Base-by-base conservation (phyloP, 2,888 invertebrate species). In the Caenorhabditis becei region DNA sequence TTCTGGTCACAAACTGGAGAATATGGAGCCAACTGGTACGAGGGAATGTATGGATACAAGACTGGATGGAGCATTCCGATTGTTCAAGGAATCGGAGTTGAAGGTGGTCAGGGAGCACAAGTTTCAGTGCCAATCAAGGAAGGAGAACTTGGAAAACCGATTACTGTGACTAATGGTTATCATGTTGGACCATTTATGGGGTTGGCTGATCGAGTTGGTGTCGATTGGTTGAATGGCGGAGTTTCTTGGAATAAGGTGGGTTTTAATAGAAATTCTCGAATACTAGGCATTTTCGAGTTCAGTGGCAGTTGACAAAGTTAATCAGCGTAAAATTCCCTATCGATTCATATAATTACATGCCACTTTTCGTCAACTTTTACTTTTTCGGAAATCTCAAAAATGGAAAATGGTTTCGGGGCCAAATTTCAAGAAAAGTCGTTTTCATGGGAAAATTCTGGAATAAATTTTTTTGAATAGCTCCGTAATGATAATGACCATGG, bases 191-290 rank as follows among this genome's bases (percentile, higher is more conserved):
- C 89, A 5, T 89, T 86, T 72, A 67, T 88, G 49, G 89, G 89
- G 0, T 51, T 86, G 16, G 87, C 89, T 14, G 88, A 89, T 65
- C 69, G 83, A 35, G 86, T 89, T 23, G 89, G 89, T n/a, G 84
- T 89, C 20, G 89, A 89, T 56, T 89, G 89, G 89, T 62, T 87
- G 35, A 88, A 89, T 51, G 89, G 89, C 20, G 89, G 88, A 62
- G 88, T 89, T 8, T 82, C 83, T 0, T 83, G 80, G 61, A 86
- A 86, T 53, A 82, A 79, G 80, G 86, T 85, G 2, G 10, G 63
- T 24, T 1, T 16, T 28, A 3, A 53, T 26, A 24, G 61, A 37
- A n/a, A n/a, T n/a, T n/a, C n/a, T n/a, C n/a, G n/a, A n/a, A n/a
- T n/a, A n/a, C n/a, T n/a, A n/a, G n/a, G n/a, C n/a, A n/a, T n/a